Evolutionary conservation across 2,888 invertebrate genomes (phyloP), one percentile per base, ranked within the genome.

Genomic region (Melipona bicolor): DNA sequence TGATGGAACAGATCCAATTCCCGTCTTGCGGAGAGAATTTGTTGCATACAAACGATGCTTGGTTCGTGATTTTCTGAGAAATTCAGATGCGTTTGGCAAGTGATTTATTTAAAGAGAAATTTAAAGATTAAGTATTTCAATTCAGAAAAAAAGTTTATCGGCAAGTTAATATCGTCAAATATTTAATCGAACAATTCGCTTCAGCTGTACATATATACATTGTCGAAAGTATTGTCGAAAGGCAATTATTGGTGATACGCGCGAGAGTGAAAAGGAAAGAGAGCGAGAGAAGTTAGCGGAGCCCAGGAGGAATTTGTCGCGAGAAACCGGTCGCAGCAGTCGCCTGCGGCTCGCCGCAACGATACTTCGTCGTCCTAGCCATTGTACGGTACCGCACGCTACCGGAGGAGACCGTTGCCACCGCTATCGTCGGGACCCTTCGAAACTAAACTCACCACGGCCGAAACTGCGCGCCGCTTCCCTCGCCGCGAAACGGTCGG

Each of bases 261-360:
- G 32, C 11, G 19, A 4, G 19, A 13, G 2, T 17, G 64, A 4
- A 5, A 19, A 71, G 77, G 75, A 77, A 77, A 79, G 85, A 77
- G 68, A 79, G 62, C 1, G 27, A 78, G 81, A 77, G 43, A 43
- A 43, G 71, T 69, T 77, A 65, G 71, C 75, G 54, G 59, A 81
- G 81, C 54, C 13, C 19, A 80, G 79, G 71, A 84, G 88, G 85
- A 91, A 91, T 92, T 92, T 91, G 91, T 88, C 89, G 88, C 88
- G 86, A 87, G 87, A 83, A 90, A 89, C 91, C 89, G 92, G 91
- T 93, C 90, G 91, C 93, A 93, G 93, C 93, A 93, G 93, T 93
- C 91, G 93, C 93, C 92, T 92, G 93, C 91, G 92, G 92, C 87
- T 90, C 74, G 90, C 92, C 92, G 89, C 92, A 92, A 91, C 92